Percentiles rank a stretch among this genome's conserved stretches.
Conservation (phyloP, 2,797 vertebrate species). For the Protonibea diacanthus region DNA sequence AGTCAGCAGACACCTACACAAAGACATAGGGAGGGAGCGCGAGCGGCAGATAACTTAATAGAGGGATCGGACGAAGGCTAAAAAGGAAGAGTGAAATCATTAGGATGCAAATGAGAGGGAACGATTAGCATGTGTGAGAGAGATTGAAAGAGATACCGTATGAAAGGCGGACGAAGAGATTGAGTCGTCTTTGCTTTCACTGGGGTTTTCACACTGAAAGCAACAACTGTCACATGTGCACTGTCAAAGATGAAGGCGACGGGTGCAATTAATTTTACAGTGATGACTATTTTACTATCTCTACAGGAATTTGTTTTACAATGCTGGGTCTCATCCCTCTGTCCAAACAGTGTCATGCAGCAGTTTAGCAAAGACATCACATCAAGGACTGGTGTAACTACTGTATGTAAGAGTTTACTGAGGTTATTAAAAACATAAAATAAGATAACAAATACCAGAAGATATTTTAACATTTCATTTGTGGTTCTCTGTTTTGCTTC, state of each 20-base stretch:
- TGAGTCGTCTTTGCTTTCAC: constrained; percentile 74
- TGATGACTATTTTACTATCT: constrained; percentile 72
- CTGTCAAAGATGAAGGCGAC: constrained; percentile 65
- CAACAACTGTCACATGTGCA: constrained; percentile 62
- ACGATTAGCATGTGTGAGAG: constrained; percentile 86
- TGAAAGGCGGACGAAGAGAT: constrained; percentile 76
- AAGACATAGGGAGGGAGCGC: constrained; percentile 64
- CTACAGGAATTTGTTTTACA: constrained; percentile 67
- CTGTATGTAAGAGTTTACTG: neutral
- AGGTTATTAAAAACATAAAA: neutral
- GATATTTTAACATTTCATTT: neutral
- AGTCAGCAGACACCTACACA: constrained; percentile 65
- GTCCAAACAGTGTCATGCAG: constrained; percentile 51
- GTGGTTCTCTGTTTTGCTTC: neutral
- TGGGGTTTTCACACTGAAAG: constrained; percentile 57
- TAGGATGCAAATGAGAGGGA: constrained; percentile 92
- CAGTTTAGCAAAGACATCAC: constrained; percentile 23
- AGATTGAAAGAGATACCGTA: constrained; percentile 82
- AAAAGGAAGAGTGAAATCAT: constrained; percentile 85
- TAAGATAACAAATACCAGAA: neutral
- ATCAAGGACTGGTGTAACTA: neutral
- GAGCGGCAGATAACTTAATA: constrained; percentile 73
- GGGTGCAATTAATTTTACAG: constrained; percentile 75
- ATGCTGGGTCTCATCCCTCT: constrained; percentile 37
- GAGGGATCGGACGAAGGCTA: constrained; percentile 67